Evolutionary conservation across 2,113 vertebrate genomes (phyloP), one percentile per base, ranked within the genome.

Genomic region (Caranx ignobilis): DNA sequence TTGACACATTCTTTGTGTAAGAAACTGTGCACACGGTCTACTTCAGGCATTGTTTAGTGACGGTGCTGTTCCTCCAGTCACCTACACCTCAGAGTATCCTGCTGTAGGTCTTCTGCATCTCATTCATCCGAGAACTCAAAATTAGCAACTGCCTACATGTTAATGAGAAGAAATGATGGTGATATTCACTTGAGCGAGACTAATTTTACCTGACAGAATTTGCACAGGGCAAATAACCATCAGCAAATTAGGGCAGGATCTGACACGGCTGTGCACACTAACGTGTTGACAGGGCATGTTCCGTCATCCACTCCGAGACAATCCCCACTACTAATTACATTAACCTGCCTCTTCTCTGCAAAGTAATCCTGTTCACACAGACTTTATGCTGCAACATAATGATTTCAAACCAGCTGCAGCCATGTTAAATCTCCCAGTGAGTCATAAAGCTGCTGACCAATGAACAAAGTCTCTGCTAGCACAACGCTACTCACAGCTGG

Each of bases 161-260:
- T 84, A 70, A 84, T 81, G 69, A 74, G 73, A 67, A 57, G 61
- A 74, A 66, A 83, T 45, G 37, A 75, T 31, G 60, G 19, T 70
- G 74, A 45, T 77, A 62, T 71, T 78, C 70, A 78, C 55, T 48
- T 70, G 75, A 68, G 82, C 39, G 37, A 50, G 65, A 74, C 77
- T 81, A 91, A 88, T 83, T 71, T 74, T 71, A 85, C 81, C 87
- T 72, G 81, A 74, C 79, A 86, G 75, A 0, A 70, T 86, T 83
- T 83, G 84, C 78, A 86, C 85, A 81, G 72, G 73, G 48, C 78
- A 82, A 89, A 84, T 59, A 85, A 80, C 67, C 69, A 45, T 43
- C 2, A 21, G 71, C 35, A 57, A 79, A 77, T 76, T 39, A 74
- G 76, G 65, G 56, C 70, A 76, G 71, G 15, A 66, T 75, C 63